A percentile compares a stretch with the other conserved stretches of the same genome.
These are phyloP conservation scores for Melanerpes formicivorus DNA, from an alignment of 2,113 vertebrate genomes.

Conservation along the genomic window DNA sequence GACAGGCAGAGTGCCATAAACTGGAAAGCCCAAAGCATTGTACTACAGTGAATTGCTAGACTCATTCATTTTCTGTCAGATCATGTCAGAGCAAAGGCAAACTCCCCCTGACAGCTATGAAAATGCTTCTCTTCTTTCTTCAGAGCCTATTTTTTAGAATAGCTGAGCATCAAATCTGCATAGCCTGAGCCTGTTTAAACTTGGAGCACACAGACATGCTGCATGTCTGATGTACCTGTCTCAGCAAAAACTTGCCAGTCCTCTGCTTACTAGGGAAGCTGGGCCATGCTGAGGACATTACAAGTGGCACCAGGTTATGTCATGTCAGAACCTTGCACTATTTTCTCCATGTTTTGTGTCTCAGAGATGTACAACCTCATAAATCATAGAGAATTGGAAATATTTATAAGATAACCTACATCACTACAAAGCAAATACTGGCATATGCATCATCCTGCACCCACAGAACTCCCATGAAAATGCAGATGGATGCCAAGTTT, in stretches of 20 bases:
- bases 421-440: not conserved
- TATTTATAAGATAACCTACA: not conserved
- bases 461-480: not conserved
- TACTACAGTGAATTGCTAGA: not conserved
- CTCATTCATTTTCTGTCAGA: not conserved
- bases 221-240: not conserved
- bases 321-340: not conserved
- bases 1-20: not conserved
- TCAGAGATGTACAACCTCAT: not conserved
- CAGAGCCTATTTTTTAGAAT: not conserved
- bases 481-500: not conserved
- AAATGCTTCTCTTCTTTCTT: not conserved
- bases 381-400: not conserved
- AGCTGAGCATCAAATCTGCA: not conserved
- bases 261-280: not conserved
- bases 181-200: not conserved
- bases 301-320: fast-evolving
- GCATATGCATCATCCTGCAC: not conserved
- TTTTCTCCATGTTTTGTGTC: not conserved
- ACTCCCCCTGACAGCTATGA: not conserved
- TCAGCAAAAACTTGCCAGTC: not conserved
- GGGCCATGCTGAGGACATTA: not conserved
- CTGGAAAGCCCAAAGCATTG: not conserved
- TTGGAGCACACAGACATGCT: not conserved
- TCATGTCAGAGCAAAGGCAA: not conserved